These are phyloP conservation scores for Notarius lentiginosus DNA, from an alignment of 2,113 vertebrate species.

Conservation along the genomic window DNA sequence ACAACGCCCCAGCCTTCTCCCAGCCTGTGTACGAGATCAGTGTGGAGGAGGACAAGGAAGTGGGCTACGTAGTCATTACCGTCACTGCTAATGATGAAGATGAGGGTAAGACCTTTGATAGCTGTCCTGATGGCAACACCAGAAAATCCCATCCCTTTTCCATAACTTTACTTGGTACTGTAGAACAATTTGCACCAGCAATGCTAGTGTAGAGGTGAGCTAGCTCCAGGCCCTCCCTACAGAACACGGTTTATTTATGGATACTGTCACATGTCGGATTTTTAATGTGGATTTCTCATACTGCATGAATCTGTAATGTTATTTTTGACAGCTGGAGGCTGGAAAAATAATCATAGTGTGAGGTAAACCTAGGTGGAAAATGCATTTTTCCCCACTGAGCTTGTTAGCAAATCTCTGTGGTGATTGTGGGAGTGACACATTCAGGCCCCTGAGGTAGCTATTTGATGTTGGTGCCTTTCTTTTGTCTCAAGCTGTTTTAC, in stretches of 20 bases:
- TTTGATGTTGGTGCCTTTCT: slow-evolving; percentile 74
- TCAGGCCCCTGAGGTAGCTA: slow-evolving; percentile 63
- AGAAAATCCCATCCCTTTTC: not conserved
- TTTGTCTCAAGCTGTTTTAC: slow-evolving; percentile 62
- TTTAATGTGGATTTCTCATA: slow-evolving; percentile 43
- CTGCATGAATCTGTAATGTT: slow-evolving; percentile 41
- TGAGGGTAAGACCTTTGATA: slow-evolving; percentile 74
- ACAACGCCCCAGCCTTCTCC: slow-evolving; percentile 81
- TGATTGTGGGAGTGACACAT: slow-evolving; percentile 56
- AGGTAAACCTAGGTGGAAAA: slow-evolving; percentile 52
- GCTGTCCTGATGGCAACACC: not conserved
- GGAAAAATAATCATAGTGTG: slow-evolving; percentile 35
- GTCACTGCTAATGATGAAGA: slow-evolving; percentile 85
- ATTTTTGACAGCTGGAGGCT: slow-evolving; percentile 50
- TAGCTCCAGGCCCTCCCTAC: not conserved
- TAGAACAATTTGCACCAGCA: slow-evolving; percentile 11
- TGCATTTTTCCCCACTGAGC: slow-evolving; percentile 58
- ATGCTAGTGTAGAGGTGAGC: slow-evolving; percentile 1
- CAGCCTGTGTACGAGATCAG: slow-evolving; percentile 77
- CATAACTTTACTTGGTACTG: not conserved
- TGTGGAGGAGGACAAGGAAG: slow-evolving; percentile 83
- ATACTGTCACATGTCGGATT: slow-evolving; percentile 36
- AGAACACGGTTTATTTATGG: slow-evolving; percentile 39
- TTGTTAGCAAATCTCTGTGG: slow-evolving; percentile 65
- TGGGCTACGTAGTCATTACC: slow-evolving; percentile 82